A percentile compares a stretch with the other conserved stretches of the same genome.
Conservation (phyloP, 2,888 invertebrate species). For the Dromius quadrimaculatus region DNA sequence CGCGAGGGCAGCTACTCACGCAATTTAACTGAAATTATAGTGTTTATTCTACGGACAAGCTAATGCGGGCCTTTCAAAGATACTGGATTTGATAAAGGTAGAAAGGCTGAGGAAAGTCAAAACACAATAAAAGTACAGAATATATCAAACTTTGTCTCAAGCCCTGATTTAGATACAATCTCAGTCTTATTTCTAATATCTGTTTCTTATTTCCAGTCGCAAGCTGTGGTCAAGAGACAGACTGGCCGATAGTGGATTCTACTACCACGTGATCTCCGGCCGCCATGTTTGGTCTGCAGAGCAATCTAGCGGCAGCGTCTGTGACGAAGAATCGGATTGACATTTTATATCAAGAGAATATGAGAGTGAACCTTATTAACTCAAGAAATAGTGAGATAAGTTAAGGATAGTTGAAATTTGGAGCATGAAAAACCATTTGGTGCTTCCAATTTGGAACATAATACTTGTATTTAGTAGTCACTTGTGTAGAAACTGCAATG, state of each 20-base stretch:
- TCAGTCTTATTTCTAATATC: constrained; percentile 15
- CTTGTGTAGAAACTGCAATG: no score
- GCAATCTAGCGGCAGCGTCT: constrained; percentile 44
- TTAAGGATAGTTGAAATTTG: background rate
- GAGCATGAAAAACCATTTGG: no score
- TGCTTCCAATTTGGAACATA: no score
- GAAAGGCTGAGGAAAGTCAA: no score
- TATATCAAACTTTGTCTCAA: no score
- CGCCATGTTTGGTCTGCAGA: constrained; percentile 50
- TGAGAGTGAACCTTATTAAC: background rate
- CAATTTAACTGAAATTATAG: constrained; percentile 49
- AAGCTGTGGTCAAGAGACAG: constrained; percentile 48
- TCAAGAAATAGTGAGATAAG: background rate
- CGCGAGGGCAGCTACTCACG: constrained; percentile 42
- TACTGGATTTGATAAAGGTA: constrained; percentile 32
- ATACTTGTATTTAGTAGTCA: no score
- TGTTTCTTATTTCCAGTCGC: constrained; percentile 43
- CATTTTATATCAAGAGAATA: background rate
- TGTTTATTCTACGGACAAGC: constrained; percentile 45
- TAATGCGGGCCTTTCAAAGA: constrained; percentile 45
- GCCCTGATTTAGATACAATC: no score
- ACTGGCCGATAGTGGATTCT: constrained; percentile 44
- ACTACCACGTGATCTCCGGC: constrained; percentile 48
- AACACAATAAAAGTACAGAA: no score
- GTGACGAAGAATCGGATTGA: constrained; percentile 48